Conservation (phyloP, 2,113 vertebrate genomes). For the Apodemus speciosus region DNA sequence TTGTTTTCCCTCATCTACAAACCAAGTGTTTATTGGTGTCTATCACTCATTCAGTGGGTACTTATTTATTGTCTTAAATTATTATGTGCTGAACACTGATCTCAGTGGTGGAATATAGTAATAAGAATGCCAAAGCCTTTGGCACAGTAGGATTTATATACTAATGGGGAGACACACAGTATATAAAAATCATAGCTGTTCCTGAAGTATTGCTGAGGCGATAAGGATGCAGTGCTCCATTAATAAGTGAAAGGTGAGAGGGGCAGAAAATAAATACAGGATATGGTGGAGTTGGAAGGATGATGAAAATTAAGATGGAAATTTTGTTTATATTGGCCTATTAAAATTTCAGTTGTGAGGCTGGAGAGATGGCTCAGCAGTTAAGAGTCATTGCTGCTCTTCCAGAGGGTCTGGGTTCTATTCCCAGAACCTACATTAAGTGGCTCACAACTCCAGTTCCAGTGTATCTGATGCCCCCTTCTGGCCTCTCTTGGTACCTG, state of each 20-base stretch:
- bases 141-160: background rate
- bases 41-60: background rate
- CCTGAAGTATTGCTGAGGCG: background rate
- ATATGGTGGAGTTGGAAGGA: background rate
- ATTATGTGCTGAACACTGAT: background rate
- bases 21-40: background rate
- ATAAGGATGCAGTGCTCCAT: background rate
- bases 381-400: background rate
- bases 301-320: background rate
- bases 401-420: background rate
- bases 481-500: background rate
- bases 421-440: background rate
- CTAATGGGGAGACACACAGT: background rate
- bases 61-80: slow-evolving; percentile 22
- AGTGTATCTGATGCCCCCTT: background rate
- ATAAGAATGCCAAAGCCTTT: slow-evolving; percentile 9
- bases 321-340: background rate
- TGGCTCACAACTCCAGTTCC: too few relatives aligned
- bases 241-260: background rate
- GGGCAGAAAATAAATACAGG: background rate
- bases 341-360: background rate
- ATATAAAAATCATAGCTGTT: background rate
- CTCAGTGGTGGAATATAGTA: background rate
- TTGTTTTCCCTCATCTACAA: background rate
- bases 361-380: background rate